These are phyloP conservation scores for Drosophila takahashii DNA, from an alignment of 1,140 invertebrate genomes.

Conservation along the genomic window DNA sequence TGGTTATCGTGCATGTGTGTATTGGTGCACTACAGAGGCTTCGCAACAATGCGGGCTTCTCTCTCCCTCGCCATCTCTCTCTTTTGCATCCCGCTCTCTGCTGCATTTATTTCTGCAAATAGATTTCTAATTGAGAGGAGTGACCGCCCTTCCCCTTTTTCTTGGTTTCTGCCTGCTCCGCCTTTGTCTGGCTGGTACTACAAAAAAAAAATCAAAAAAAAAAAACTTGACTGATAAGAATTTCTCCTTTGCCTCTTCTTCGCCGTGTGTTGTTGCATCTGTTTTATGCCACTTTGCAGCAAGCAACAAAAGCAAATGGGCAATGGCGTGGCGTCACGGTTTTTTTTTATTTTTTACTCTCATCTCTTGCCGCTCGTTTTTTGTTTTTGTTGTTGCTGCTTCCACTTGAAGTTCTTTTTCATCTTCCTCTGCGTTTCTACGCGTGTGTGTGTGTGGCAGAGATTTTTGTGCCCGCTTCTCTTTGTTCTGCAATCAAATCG, in stretches of 20 bases:
- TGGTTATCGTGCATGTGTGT: slow-evolving; percentile 12
- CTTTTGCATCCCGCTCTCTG: slow-evolving; percentile 1
- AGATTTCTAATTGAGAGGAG: slow-evolving; percentile 49
- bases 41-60: slow-evolving; percentile 45
- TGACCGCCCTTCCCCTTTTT: not conserved
- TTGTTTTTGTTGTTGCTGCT: slow-evolving; percentile 14
- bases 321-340: slow-evolving; percentile 50
- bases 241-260: slow-evolving; percentile 21
- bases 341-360: slow-evolving; percentile 15
- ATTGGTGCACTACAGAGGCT: slow-evolving; percentile 35
- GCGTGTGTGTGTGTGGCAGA: slow-evolving; percentile 37
- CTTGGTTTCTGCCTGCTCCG: slow-evolving; percentile 1
- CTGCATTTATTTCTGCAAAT: slow-evolving; percentile 42
- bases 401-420: slow-evolving; percentile 56
- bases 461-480: slow-evolving; percentile 57
- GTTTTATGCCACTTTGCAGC: slow-evolving; percentile 61
- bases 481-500: slow-evolving; percentile 53
- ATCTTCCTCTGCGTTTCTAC: slow-evolving; percentile 8
- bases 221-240: slow-evolving; percentile 70
- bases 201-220: slow-evolving; percentile 8
- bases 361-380: slow-evolving; percentile 2
- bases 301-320: too few relatives aligned
- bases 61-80: not conserved
- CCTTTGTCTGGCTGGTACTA: slow-evolving; percentile 28
- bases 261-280: slow-evolving; percentile 57